Percentiles rank a stretch among this genome's conserved stretches.
Conservation (phyloP, 2,888 invertebrate species). For the Drosophila neonasuta region DNA sequence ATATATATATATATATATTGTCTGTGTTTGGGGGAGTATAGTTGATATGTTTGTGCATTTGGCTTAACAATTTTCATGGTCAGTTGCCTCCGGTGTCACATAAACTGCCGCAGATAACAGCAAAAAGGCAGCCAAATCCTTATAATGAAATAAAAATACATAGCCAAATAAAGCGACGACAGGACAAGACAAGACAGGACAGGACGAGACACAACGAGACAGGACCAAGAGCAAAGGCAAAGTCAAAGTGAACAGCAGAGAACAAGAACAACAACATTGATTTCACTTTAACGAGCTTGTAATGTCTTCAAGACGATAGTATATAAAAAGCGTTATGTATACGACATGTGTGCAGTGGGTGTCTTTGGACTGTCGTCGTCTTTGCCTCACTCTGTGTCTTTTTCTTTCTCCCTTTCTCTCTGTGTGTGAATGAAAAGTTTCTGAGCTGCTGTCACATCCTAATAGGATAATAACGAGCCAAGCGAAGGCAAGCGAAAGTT, state of each 20-base stretch:
- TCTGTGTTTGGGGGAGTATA: conserved; percentile 17
- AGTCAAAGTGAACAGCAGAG: conserved; percentile 32
- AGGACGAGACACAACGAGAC: conserved; percentile 6
- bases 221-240: conserved; percentile 23
- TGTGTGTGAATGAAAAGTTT: conserved; percentile 68
- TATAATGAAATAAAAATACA: conserved; percentile 74
- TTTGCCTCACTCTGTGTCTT: conserved; percentile 10
- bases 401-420: conserved; percentile 10
- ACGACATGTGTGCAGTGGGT: conserved; percentile 62
- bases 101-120: conserved; percentile 73
- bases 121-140: conserved; percentile 73
- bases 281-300: conserved; percentile 78
- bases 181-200: conserved; percentile 21
- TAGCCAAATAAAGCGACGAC: conserved; percentile 66
- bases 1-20: conserved; percentile 4
- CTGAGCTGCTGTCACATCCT: conserved; percentile 73
- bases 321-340: conserved; percentile 74
- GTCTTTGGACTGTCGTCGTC: conserved; percentile 15
- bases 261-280: conserved; percentile 67
- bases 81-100: conserved; percentile 61
- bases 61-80: conserved; percentile 61
- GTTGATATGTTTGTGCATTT: conserved; percentile 56
- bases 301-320: conserved; percentile 73
- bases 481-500: conserved; percentile 63
- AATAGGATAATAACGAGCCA: conserved; percentile 76